Percentiles rank a stretch among this genome's conserved stretches.
Conservation (phyloP, 2,888 invertebrate species). For the Tipula unca region DNA sequence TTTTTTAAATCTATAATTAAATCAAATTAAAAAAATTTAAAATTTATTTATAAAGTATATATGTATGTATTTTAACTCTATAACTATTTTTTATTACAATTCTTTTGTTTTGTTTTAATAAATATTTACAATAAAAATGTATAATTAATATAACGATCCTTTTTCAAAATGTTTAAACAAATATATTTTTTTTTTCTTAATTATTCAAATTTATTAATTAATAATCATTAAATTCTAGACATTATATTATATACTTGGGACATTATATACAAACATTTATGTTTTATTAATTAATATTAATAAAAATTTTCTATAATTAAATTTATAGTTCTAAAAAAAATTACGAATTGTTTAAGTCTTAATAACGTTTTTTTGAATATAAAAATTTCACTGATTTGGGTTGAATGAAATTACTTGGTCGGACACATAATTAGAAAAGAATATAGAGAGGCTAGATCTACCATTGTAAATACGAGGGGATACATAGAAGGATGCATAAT, state of each 20-base stretch:
- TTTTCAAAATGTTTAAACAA: neutral
- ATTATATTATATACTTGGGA: neutral
- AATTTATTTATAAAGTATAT: neutral
- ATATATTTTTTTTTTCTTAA: neutral
- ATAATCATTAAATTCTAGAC: neutral
- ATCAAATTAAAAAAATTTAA: neutral
- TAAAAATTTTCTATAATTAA: neutral
- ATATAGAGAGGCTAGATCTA: neutral
- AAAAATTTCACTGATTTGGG: neutral
- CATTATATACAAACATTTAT: neutral
- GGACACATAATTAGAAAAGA: neutral
- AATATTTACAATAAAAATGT: constrained; percentile 8
- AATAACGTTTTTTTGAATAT: neutral
- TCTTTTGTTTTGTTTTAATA: neutral
- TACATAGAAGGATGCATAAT: neutral
- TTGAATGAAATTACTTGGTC: neutral
- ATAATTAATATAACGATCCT: neutral
- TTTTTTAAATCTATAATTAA: neutral
- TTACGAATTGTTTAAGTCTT: neutral
- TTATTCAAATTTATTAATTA: neutral
- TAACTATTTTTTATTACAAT: neutral
- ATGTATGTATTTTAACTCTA: neutral
- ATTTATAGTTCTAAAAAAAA: neutral
- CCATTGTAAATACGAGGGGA: neutral
- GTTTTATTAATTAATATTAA: neutral